Conservation (phyloP, 2,797 vertebrate genomes). For the Cyprinodon diabolis region DNA sequence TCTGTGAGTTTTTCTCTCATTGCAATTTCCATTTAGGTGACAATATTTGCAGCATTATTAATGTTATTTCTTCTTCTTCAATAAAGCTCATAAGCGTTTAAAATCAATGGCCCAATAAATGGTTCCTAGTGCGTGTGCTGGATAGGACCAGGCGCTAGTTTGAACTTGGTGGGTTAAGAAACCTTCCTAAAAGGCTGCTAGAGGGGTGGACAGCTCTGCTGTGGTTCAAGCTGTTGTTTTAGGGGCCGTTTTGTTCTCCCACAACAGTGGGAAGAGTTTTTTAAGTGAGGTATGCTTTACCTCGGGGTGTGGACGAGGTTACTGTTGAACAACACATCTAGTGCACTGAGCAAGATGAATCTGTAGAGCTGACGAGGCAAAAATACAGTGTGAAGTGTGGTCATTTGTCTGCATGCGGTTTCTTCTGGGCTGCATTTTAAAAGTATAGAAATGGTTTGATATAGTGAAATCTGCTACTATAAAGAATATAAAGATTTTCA, state of each 20-base stretch:
- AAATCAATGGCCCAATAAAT: slow-evolving; percentile 34
- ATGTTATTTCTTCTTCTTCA: slow-evolving; percentile 14
- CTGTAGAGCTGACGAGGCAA: slow-evolving; percentile 73
- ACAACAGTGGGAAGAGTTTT: slow-evolving; percentile 66
- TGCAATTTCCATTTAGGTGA: slow-evolving; percentile 1
- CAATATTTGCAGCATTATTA: slow-evolving; percentile 6
- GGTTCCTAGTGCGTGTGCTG: slow-evolving; percentile 40
- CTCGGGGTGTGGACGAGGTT: slow-evolving; percentile 72
- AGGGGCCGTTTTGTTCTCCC: slow-evolving; percentile 68
- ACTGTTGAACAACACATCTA: slow-evolving; percentile 64
- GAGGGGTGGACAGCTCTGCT: slow-evolving; percentile 61
- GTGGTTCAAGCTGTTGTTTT: slow-evolving; percentile 66
- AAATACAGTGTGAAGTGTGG: slow-evolving; percentile 67
- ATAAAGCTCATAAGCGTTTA: slow-evolving; percentile 25
- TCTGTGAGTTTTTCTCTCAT: slow-evolving; percentile 35
- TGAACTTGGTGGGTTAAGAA: slow-evolving; percentile 72
- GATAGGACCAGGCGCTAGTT: slow-evolving; percentile 54
- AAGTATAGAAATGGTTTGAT: slow-evolving; percentile 29
- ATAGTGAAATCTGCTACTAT: slow-evolving; percentile 4
- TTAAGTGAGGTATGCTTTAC: slow-evolving; percentile 73
- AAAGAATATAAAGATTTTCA: neutral
- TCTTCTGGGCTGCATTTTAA: slow-evolving; percentile 45
- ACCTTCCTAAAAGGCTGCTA: slow-evolving; percentile 59
- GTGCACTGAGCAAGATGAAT: slow-evolving; percentile 69
- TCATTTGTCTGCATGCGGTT: slow-evolving; percentile 67